Conservation (phyloP, 1,140 invertebrate genomes). For the Pissodes strobi region DNA sequence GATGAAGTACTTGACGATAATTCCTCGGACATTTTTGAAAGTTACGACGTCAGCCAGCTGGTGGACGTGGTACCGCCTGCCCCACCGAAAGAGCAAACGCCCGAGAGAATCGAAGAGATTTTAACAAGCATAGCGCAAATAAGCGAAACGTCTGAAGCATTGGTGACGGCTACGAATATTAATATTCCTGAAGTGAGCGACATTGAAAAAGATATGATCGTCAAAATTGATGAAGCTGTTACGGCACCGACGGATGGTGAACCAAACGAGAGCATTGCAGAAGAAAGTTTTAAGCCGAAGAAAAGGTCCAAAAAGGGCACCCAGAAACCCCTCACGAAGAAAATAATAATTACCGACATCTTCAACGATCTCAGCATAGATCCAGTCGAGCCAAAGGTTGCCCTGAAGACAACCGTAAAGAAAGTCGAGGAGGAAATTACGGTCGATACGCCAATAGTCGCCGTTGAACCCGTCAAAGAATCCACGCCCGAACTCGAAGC, state of each 20-base stretch:
- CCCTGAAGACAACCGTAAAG: constrained; percentile 21
- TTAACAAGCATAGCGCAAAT: constrained; percentile 35
- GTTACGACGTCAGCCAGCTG: constrained; percentile 42
- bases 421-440: constrained; percentile 13
- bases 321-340: constrained; percentile 39
- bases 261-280: neutral
- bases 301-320: constrained; percentile 44
- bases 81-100: constrained; percentile 8
- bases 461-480: neutral
- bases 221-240: constrained; percentile 16
- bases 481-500: neutral
- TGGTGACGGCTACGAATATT: neutral
- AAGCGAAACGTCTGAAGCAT: constrained; percentile 1
- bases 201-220: constrained; percentile 36
- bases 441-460: neutral
- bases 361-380: constrained; percentile 27
- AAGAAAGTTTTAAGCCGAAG: constrained; percentile 27
- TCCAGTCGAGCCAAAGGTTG: constrained; percentile 26
- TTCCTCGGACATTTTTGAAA: constrained; percentile 37
- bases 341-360: constrained; percentile 49
- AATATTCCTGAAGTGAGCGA: constrained; percentile 34
- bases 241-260: neutral
- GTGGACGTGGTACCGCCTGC: constrained; percentile 42
- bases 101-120: constrained; percentile 33
- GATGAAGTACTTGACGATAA: constrained; percentile 20